Percentiles rank a stretch among this genome's conserved stretches.
Evolutionary conservation across 1,140 invertebrate genomes (phyloP).

Genomic region (Phocides pigmalion): DNA sequence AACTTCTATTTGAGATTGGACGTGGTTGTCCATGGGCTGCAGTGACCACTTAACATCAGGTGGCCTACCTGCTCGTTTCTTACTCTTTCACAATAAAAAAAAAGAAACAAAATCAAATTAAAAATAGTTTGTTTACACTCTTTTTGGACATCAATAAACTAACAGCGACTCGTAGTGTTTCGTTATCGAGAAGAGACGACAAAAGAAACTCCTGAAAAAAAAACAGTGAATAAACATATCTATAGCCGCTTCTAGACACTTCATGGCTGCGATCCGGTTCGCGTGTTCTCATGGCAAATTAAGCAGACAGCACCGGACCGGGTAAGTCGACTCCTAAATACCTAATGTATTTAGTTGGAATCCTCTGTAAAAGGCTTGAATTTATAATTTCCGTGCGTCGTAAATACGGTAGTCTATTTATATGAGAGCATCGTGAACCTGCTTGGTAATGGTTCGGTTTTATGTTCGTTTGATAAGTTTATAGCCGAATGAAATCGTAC

Average conservation of each 20-base stretch:
- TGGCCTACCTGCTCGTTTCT: too few species aligned
- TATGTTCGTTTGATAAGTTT: not conserved
- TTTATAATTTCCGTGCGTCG: conserved; percentile 54
- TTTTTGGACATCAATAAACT: conserved; percentile 21
- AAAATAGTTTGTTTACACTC: too few species aligned
- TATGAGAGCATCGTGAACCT: conserved; percentile 4
- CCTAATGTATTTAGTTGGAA: conserved; percentile 59
- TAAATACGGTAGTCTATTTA: conserved; percentile 29
- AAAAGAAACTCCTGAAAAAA: too few species aligned
- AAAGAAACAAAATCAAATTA: too few species aligned
- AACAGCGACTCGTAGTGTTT: too few species aligned
- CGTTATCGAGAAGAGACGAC: too few species aligned
- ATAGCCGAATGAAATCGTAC: not conserved
- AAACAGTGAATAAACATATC: too few species aligned
- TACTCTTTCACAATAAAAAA: too few species aligned
- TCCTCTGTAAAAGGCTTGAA: conserved; percentile 54
- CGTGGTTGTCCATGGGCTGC: too few species aligned
- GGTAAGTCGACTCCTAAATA: conserved; percentile 52
- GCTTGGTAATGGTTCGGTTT: conserved; percentile 3
- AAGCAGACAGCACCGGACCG: conserved; percentile 51
- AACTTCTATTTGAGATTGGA: too few species aligned
- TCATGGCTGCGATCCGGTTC: conserved; percentile 25
- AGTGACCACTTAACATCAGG: too few species aligned
- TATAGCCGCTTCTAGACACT: conserved; percentile 40
- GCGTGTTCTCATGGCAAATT: conserved; percentile 67